Percentiles rank a stretch among this genome's conserved stretches.
Conservation (phyloP, 2,888 invertebrate species). For the Orthonychiurus folsomi region DNA sequence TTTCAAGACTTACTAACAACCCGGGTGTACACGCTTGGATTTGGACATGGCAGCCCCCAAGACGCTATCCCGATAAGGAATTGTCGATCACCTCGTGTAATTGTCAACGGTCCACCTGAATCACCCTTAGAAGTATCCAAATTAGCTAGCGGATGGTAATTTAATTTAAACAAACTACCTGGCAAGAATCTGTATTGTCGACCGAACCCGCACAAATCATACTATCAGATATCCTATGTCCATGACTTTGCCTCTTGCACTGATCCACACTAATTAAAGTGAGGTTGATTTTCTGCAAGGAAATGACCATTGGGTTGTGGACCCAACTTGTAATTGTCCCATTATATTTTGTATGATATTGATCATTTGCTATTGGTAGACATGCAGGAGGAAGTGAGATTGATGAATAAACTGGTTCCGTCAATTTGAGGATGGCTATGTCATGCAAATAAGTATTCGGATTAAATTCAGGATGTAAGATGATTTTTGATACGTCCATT, state of each 20-base stretch:
- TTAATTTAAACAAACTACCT: conserved; percentile 9
- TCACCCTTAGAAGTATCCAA: conserved; percentile 10
- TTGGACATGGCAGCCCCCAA: conserved; percentile 10
- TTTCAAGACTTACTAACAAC: conserved; percentile 6
- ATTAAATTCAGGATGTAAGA: conserved; percentile 13
- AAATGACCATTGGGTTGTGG: not conserved
- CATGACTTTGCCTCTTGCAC: not conserved
- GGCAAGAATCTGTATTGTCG: conserved; percentile 8
- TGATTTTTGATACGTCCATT: conserved; percentile 1
- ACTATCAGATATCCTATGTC: not conserved
- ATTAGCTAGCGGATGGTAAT: not conserved
- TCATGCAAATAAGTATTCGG: not conserved
- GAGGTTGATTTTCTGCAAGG: conserved; percentile 1
- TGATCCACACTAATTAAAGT: conserved; percentile 6
- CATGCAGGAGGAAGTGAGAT: conserved; percentile 4
- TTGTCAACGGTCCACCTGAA: conserved; percentile 63
- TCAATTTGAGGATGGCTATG: conserved; percentile 10
- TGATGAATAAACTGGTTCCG: conserved; percentile 10
- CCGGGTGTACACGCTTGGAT: conserved; percentile 9
- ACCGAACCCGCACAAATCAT: conserved; percentile 4
- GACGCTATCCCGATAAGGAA: conserved; percentile 8
- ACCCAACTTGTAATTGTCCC: conserved; percentile 12
- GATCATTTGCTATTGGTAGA: conserved; percentile 4
- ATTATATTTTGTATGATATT: not conserved
- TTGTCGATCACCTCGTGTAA: conserved; percentile 46